Conservation (phyloP, 1,140 invertebrate species). For the Drosophila arawakana region DNA sequence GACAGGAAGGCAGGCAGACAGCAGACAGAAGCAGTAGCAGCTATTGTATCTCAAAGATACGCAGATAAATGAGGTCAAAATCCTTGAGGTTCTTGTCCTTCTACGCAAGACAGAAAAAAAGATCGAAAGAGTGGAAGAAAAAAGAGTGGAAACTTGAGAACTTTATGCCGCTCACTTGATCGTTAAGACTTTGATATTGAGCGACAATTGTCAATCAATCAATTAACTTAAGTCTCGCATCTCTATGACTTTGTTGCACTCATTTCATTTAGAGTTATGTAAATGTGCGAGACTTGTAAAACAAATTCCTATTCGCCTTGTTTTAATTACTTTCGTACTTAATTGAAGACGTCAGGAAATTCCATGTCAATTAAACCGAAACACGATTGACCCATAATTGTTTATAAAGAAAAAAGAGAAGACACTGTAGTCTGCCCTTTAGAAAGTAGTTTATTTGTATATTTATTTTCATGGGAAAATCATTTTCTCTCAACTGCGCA, state of each 20-base stretch:
- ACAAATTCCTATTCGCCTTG: slow-evolving; percentile 3
- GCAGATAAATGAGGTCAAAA: slow-evolving; percentile 78
- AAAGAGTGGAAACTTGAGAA: background rate
- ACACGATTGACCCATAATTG: slow-evolving; percentile 20
- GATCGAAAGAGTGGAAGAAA: background rate
- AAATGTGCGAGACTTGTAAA: slow-evolving; percentile 24
- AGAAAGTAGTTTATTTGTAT: slow-evolving; percentile 18
- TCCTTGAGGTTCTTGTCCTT: slow-evolving; percentile 84
- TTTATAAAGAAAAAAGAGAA: background rate
- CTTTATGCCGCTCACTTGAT: background rate
- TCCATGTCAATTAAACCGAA: slow-evolving; percentile 31
- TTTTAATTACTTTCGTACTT: slow-evolving; percentile 32
- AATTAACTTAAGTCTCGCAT: slow-evolving; percentile 35
- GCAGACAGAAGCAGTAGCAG: background rate
- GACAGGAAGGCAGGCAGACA: slow-evolving; percentile 5
- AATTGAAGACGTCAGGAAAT: slow-evolving; percentile 42
- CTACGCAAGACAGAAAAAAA: slow-evolving; percentile 32
- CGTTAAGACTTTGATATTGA: slow-evolving; percentile 54
- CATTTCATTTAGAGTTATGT: slow-evolving; percentile 42
- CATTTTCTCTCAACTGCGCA: slow-evolving; percentile 31
- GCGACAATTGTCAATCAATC: slow-evolving; percentile 66
- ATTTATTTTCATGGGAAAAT: slow-evolving; percentile 27
- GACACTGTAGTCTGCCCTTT: slow-evolving; percentile 3
- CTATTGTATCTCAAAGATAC: slow-evolving; percentile 50
- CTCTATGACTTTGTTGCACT: slow-evolving; percentile 30